These are phyloP conservation scores for Pycnonotus jocosus DNA, from an alignment of 2,113 vertebrate species.

Conservation along the genomic window DNA sequence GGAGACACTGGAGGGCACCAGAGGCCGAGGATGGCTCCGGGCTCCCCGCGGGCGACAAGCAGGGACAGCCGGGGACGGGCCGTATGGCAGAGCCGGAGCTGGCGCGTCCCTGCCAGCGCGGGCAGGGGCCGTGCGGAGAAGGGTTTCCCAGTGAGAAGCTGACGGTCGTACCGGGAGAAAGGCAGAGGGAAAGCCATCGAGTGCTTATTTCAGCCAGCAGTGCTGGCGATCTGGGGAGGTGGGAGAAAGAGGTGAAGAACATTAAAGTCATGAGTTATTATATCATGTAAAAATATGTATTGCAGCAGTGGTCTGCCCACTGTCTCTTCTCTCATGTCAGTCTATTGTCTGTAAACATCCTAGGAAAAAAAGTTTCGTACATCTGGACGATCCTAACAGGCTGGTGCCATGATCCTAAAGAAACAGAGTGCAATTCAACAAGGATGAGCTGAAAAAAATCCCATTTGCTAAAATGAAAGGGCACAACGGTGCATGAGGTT, in stretches of 20 bases:
- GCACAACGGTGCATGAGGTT: rapidly evolving
- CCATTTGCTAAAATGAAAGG: rapidly evolving
- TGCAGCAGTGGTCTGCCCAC: neutral
- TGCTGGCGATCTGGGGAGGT: neutral
- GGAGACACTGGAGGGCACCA: constrained; percentile 43
- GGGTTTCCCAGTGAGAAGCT: rapidly evolving
- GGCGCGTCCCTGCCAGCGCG: rapidly evolving
- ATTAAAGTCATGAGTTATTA: neutral
- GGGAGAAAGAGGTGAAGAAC: neutral
- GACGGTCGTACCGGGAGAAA: rapidly evolving
- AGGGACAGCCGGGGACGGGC: rapidly evolving
- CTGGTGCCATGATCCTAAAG: neutral
- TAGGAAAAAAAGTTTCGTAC: rapidly evolving
- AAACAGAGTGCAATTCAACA: neutral
- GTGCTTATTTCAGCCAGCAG: neutral
- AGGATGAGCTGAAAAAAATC: neutral
- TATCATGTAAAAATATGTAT: neutral
- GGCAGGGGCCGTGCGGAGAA: neutral
- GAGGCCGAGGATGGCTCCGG: neutral
- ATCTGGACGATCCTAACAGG: neutral
- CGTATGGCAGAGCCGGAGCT: neutral
- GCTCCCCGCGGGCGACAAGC: neutral
- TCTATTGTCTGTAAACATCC: rapidly evolving
- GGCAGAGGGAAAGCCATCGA: neutral
- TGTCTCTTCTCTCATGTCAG: neutral